These are phyloP conservation scores for Vireo altiloquus DNA, from an alignment of 2,113 vertebrate species.

Conservation along the genomic window DNA sequence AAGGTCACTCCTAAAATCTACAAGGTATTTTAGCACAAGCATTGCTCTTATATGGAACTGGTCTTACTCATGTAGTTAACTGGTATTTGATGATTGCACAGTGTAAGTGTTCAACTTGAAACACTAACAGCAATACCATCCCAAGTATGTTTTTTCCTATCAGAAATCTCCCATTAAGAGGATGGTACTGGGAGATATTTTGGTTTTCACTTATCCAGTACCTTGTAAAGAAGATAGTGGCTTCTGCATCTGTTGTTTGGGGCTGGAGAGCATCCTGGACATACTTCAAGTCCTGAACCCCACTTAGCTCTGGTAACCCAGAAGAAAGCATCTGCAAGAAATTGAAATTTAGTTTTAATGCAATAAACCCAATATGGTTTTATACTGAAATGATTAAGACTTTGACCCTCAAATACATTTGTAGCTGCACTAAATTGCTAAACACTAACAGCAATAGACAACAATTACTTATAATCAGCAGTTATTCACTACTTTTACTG, in stretches of 20 bases:
- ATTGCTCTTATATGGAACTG: background rate
- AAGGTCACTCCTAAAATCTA: background rate
- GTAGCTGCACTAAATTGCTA: background rate
- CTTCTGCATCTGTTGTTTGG: slow-evolving; percentile 93
- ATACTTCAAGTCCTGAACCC: slow-evolving; percentile 92
- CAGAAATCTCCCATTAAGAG: background rate
- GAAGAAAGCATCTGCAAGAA: slow-evolving; percentile 90
- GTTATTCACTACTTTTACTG: background rate
- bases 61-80: background rate
- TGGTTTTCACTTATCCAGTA: slow-evolving; percentile 45
- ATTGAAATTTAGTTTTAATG: background rate
- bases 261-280: slow-evolving; percentile 95
- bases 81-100: background rate
- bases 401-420: background rate
- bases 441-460: background rate
- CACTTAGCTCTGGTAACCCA: slow-evolving; percentile 90
- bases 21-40: background rate
- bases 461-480: background rate
- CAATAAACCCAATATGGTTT: background rate
- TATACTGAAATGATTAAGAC: background rate
- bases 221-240: slow-evolving; percentile 98
- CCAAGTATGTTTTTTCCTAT: fast-evolving
- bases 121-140: too few relatives aligned
- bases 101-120: background rate
- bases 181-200: background rate